Conservation (phyloP, 2,113 vertebrate genomes). For the Leptodactylus fuscus region DNA sequence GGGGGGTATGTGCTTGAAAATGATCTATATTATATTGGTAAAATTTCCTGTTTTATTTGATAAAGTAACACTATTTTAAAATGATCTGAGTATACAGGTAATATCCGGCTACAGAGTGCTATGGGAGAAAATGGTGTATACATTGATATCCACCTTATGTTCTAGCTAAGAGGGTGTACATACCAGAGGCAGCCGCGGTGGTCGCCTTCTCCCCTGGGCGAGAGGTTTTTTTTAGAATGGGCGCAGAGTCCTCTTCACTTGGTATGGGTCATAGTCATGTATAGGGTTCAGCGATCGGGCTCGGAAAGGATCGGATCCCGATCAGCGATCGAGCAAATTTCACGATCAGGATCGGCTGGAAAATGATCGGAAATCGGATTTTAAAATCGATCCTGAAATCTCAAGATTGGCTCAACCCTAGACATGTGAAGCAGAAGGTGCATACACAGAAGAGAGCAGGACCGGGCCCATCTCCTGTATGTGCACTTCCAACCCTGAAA, state of each 20-base stretch:
- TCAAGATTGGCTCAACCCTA: too few species aligned
- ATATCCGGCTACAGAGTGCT: neutral
- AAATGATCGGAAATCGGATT: too few species aligned
- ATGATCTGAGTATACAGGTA: constrained; percentile 9
- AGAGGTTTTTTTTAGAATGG: neutral
- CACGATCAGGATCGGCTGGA: too few species aligned
- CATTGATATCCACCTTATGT: neutral
- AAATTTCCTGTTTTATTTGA: neutral
- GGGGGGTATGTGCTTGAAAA: constrained; percentile 6
- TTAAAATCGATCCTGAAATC: too few species aligned
- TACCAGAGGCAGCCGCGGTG: neutral
- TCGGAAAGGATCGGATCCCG: too few species aligned
- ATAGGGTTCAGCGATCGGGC: too few species aligned
- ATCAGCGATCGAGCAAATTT: too few species aligned
- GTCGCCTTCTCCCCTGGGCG: neutral
- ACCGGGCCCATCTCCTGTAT: neutral
- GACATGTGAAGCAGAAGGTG: too few species aligned
- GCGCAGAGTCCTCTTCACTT: neutral
- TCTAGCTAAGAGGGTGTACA: neutral
- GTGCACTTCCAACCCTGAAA: neutral
- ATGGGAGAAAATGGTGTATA: neutral
- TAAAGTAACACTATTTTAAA: constrained; percentile 3
- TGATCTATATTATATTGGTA: constrained; percentile 26
- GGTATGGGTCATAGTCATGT: neutral
- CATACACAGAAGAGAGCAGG: neutral